Evolutionary conservation across 2,113 vertebrate species (phyloP).

Genomic region (Canis aureus): DNA sequence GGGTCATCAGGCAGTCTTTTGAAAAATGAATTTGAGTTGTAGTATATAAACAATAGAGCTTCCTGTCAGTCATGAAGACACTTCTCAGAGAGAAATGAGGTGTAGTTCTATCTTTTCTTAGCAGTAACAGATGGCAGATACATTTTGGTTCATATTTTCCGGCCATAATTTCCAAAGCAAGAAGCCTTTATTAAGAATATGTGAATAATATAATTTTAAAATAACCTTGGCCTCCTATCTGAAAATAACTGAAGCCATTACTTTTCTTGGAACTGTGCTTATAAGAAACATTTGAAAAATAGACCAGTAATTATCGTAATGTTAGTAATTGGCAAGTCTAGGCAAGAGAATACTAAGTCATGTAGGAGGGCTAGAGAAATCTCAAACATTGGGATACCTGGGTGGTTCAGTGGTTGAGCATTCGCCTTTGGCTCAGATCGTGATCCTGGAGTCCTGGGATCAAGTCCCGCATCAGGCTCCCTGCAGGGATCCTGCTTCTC

Average conservation of each 20-base stretch:
- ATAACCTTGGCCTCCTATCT: neutral
- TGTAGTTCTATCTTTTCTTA: neutral
- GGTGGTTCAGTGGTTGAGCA: no score
- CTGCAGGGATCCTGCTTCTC: no score
- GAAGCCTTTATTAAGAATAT: neutral
- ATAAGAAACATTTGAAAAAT: neutral
- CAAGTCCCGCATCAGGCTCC: no score
- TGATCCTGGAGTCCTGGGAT: no score
- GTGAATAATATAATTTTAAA: neutral
- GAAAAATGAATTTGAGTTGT: conserved; percentile 3
- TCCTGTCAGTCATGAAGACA: neutral
- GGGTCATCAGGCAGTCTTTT: conserved; percentile 49
- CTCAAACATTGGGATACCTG: neutral
- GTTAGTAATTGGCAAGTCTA: neutral
- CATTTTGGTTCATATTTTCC: conserved; percentile 1
- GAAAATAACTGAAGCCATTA: neutral
- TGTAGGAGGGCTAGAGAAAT: neutral
- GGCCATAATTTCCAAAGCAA: conserved; percentile 45
- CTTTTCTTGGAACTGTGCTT: neutral
- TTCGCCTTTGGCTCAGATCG: no score
- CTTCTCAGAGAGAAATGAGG: conserved; percentile 46
- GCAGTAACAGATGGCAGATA: neutral
- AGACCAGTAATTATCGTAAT: neutral
- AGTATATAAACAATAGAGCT: neutral
- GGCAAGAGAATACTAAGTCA: neutral